These are phyloP conservation scores for Monopterus albus DNA, from an alignment of 2,113 vertebrate genomes.

Conservation along the genomic window DNA sequence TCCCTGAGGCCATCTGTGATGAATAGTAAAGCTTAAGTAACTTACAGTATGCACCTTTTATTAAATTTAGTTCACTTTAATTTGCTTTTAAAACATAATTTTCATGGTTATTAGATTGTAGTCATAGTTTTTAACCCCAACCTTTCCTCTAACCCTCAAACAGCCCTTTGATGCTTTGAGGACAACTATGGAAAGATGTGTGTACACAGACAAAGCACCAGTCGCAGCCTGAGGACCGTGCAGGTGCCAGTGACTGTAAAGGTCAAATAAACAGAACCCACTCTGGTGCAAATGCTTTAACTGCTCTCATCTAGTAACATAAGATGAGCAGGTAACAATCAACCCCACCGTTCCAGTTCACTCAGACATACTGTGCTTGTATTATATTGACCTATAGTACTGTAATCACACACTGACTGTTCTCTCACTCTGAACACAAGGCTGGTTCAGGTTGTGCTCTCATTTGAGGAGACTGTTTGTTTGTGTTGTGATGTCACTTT, in stretches of 20 bases:
- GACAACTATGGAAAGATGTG: too few species aligned
- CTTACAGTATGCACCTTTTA: too few species aligned
- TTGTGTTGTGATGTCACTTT: conserved; percentile 56
- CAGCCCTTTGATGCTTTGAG: too few species aligned
- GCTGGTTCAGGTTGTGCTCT: conserved; percentile 48
- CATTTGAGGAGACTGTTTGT: conserved; percentile 53
- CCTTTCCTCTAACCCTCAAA: too few species aligned
- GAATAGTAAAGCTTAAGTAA: too few species aligned
- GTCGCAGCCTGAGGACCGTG: conserved; percentile 26
- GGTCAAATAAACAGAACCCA: conserved; percentile 35
- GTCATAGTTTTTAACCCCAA: too few species aligned
- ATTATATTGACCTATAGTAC: conserved; percentile 32
- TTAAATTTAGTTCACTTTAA: too few species aligned
- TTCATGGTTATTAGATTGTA: too few species aligned
- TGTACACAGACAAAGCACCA: conserved; percentile 3
- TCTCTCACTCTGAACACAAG: conserved; percentile 25
- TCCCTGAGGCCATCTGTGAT: too few species aligned
- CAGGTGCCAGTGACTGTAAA: conserved; percentile 42
- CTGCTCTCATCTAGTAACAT: conserved; percentile 34
- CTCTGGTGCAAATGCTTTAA: conserved; percentile 22
- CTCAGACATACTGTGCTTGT: conserved; percentile 11
- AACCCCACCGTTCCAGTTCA: conserved; percentile 30
- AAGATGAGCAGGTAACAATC: conserved; percentile 39
- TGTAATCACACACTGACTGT: conserved; percentile 28
- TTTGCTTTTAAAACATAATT: too few species aligned